Evolutionary conservation across 1,140 invertebrate genomes (phyloP), one percentile per base, ranked within the genome.

Genomic region (Nixonia krombeini): DNA sequence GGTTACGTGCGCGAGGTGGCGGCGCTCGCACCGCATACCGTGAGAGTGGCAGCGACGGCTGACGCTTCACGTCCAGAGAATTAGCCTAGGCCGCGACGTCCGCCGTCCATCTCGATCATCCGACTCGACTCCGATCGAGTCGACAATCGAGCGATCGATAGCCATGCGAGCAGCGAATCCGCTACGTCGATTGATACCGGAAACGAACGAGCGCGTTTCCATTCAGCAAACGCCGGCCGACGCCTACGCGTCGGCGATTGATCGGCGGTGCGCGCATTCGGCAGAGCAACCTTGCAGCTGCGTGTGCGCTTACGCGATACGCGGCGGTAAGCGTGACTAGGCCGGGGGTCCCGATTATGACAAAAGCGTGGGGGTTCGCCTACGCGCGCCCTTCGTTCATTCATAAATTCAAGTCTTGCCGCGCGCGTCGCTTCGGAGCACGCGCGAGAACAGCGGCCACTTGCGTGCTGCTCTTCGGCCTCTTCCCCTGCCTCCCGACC

Each of bases 291-390:
- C 72, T 77, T 74, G 75, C 69, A 37, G 25, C 25, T 12, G 57
- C 52, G 57, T 35, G 52, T 74, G 75, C 69, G 23, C 29, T 31
- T 12, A 55, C 52, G 57, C 41, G 52, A 65, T 66, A 58, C 58
- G 57, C 49, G 62, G 46, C 52, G 59, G 50, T 65, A 59, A 55
- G 66, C 65, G 64, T 66, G 59, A 70, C 75, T 76, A 76, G 70
- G 61, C 58, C 64, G 70, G 69, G 69, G 78, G 72, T 81, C 70
- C 74, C 75, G 73, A 79, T 80, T 80, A 78, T 76, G 75, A 80
- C 75, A 76, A 59, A 56, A 70, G 70, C 76, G 78, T 77, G 73
- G 75, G n/a, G 74, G 59, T 69, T 58, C 62, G 53, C 79, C 79
- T 69, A 81, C 79, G 63, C 75, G 57, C 73, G 75, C 79, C 76